A percentile compares a stretch with the other conserved stretches of the same genome.
Evolutionary conservation across 2,888 invertebrate species (phyloP).

Genomic region (Sericinus montela): DNA sequence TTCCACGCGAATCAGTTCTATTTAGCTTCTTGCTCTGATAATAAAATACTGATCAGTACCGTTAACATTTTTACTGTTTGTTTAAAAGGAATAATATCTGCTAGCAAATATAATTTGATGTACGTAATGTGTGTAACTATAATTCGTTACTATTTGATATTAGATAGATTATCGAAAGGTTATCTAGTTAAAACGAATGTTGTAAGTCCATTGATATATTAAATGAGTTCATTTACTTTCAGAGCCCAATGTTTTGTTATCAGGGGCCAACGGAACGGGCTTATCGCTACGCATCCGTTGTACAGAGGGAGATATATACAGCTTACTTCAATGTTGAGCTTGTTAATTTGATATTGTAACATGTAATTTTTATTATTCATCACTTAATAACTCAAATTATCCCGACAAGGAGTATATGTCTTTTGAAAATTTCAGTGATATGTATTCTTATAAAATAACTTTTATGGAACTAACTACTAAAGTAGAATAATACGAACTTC

Average conservation of each 20-base stretch:
- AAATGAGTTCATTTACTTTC: conserved; percentile 64
- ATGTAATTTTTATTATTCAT: neutral
- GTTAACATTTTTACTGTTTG: too few relatives aligned
- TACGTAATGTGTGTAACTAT: conserved; percentile 15
- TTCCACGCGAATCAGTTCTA: too few relatives aligned
- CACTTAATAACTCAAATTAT: neutral
- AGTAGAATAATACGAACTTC: too few relatives aligned
- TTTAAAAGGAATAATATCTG: too few relatives aligned
- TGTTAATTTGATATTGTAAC: conserved; percentile 13
- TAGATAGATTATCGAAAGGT: conserved; percentile 43
- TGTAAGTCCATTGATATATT: conserved; percentile 37
- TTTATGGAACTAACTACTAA: too few relatives aligned
- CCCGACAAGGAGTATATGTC: too few relatives aligned
- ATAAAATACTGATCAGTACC: too few relatives aligned
- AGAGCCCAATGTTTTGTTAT: conserved; percentile 58
- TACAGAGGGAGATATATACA: conserved; percentile 27
- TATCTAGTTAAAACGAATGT: conserved; percentile 40
- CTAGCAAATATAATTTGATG: neutral
- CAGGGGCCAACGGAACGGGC: conserved; percentile 58
- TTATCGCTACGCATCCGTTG: conserved; percentile 63
- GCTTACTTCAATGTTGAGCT: conserved; percentile 24
- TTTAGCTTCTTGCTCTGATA: too few relatives aligned
- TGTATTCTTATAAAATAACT: too few relatives aligned
- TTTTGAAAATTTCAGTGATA: too few relatives aligned
- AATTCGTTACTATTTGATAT: conserved; percentile 26